Evolutionary conservation across 1,140 invertebrate genomes (phyloP).

Genomic region (Leguminivora glycinivorella): DNA sequence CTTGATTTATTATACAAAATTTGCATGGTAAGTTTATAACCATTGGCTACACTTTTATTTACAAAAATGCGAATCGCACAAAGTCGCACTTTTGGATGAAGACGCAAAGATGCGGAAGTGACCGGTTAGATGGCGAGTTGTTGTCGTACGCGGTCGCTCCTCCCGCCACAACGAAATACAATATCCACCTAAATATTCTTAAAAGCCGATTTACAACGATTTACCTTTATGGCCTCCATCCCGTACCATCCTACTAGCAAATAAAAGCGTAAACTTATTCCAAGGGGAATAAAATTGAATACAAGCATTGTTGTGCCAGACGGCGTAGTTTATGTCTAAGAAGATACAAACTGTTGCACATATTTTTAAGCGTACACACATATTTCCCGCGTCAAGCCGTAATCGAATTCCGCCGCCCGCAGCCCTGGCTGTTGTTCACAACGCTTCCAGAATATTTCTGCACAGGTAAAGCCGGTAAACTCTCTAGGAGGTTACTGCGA

Average conservation of each 20-base stretch:
- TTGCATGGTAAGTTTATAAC: no score
- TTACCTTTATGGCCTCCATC: not conserved
- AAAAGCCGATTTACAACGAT: no score
- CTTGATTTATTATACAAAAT: no score
- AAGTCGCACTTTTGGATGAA: no score
- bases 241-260: not conserved
- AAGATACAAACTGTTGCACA: constrained; percentile 15
- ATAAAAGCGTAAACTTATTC: constrained; percentile 12
- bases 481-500: no score
- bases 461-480: not conserved
- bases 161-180: no score
- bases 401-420: constrained; percentile 8
- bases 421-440: not conserved
- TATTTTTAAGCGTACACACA: constrained; percentile 14
- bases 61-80: no score
- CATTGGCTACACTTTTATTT: no score
- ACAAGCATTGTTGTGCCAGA: constrained; percentile 16
- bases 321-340: constrained; percentile 14
- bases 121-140: no score
- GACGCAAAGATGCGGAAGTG: no score
- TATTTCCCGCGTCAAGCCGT: constrained; percentile 11
- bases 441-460: not conserved
- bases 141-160: no score
- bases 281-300: constrained; percentile 17
- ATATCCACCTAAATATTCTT: no score